A percentile compares a stretch with the other conserved stretches of the same genome.
These are phyloP conservation scores for Diadegma fenestrale DNA, from an alignment of 2,888 invertebrate genomes.

Conservation along the genomic window DNA sequence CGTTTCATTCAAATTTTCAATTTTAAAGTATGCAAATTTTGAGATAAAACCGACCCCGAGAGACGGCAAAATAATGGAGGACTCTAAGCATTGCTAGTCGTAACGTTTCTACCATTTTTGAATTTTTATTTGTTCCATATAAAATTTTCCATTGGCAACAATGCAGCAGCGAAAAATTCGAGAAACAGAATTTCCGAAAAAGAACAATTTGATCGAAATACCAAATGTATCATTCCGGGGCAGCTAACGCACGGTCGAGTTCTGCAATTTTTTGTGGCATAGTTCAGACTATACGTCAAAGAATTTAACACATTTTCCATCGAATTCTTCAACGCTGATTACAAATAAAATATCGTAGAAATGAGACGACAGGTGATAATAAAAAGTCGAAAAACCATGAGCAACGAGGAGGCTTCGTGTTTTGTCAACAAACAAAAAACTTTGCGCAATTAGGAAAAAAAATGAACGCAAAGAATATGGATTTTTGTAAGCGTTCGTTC, in stretches of 20 bases:
- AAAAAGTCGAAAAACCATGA: not conserved
- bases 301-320: conserved; percentile 9
- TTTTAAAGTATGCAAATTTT: not conserved
- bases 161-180: not conserved
- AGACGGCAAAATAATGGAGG: not conserved
- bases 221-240: conserved; percentile 25
- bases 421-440: not conserved
- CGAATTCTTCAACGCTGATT: conserved; percentile 42
- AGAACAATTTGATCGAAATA: conserved; percentile 13
- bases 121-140: not conserved
- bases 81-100: not conserved
- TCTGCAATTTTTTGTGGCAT: not conserved
- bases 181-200: not conserved
- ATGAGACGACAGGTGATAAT: conserved; percentile 3
- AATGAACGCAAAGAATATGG: not conserved
- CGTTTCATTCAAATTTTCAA: not conserved
- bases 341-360: conserved; percentile 15
- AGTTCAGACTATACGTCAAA: not conserved
- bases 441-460: not conserved
- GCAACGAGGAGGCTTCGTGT: not conserved
- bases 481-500: not conserved
- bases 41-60: too few relatives aligned
- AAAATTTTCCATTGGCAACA: not conserved
- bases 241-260: conserved; percentile 30
- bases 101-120: not conserved